phyloP scores from a whole-genome alignment of 2,888 invertebrate genomes.

The Corythucha ciliata region DNA sequence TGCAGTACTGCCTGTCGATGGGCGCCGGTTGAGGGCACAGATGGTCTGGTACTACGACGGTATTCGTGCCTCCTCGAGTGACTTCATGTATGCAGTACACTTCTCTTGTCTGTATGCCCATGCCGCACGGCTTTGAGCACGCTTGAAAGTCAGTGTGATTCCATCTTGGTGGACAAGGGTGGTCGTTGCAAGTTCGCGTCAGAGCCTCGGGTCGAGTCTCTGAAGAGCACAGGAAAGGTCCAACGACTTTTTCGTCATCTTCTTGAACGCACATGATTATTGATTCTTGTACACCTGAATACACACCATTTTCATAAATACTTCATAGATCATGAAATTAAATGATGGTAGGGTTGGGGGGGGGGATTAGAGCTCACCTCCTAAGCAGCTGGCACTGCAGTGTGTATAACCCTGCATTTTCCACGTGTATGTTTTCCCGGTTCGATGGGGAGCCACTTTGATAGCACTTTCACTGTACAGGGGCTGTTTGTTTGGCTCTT shows the following conservation, averaged over 20 bases:
- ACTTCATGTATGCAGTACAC: constrained; percentile 83
- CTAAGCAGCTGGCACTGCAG: constrained; percentile 89
- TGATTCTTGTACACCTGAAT: constrained; percentile 58
- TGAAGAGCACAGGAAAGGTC: constrained; percentile 76
- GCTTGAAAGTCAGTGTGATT: constrained; percentile 50
- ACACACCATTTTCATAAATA: not conserved
- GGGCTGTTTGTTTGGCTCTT: too few relatives aligned
- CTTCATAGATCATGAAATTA: not conserved
- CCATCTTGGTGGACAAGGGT: constrained; percentile 87
- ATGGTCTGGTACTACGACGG: constrained; percentile 83
- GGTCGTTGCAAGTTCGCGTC: constrained; percentile 85
- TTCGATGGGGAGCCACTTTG: constrained; percentile 56
- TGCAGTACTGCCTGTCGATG: constrained; percentile 80
- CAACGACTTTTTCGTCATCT: constrained; percentile 76
- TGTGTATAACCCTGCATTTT: constrained; percentile 81
- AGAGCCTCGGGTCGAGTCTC: constrained; percentile 81
- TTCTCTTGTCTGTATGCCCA: constrained; percentile 83
- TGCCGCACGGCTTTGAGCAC: constrained; percentile 89
- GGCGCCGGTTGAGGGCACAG: constrained; percentile 90
- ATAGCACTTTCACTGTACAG: constrained; percentile 41
- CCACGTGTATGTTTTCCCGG: constrained; percentile 77
- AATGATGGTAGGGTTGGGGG: too few relatives aligned
- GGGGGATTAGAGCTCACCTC: constrained; percentile 48
- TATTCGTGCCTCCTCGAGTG: constrained; percentile 76
- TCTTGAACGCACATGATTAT: constrained; percentile 82